These are phyloP conservation scores for Aplysia californica DNA, from an alignment of 1,140 invertebrate species.

Conservation along the genomic window DNA sequence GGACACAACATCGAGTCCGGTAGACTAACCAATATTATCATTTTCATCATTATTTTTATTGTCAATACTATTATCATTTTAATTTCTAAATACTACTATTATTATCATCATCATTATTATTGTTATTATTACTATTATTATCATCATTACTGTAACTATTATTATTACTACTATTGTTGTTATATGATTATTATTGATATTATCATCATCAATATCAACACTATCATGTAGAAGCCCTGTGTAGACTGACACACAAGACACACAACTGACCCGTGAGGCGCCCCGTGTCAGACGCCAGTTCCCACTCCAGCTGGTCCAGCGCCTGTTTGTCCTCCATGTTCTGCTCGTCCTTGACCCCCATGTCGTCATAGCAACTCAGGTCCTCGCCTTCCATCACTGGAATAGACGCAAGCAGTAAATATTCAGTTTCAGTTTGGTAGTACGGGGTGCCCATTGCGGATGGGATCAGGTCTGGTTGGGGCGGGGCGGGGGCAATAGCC, in stretches of 20 bases:
- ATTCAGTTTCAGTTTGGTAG: too few species aligned
- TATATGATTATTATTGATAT: neutral
- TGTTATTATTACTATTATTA: neutral
- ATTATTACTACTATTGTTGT: neutral
- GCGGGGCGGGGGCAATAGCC: neutral
- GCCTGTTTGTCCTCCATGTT: conserved; percentile 47
- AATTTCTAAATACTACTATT: too few species aligned
- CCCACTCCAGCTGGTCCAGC: conserved; percentile 53
- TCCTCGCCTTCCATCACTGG: conserved; percentile 58
- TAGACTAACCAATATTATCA: too few species aligned
- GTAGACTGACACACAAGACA: neutral
- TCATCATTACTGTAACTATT: too few species aligned
- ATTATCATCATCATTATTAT: too few species aligned
- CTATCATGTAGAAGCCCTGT: neutral
- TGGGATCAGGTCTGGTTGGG: neutral
- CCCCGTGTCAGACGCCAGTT: conserved; percentile 56
- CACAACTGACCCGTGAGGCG: conserved; percentile 46
- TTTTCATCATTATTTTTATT: too few species aligned
- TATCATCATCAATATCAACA: neutral
- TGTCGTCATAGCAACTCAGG: conserved; percentile 44
- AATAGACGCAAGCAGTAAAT: conserved; percentile 13
- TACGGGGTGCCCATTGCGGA: too few species aligned
- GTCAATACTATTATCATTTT: too few species aligned
- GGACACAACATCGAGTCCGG: too few species aligned
- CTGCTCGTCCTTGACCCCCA: conserved; percentile 20